Percentiles rank a stretch among this genome's conserved stretches.
Conservation (phyloP, 2,113 vertebrate genomes). For the Sporophila hypoxantha region DNA sequence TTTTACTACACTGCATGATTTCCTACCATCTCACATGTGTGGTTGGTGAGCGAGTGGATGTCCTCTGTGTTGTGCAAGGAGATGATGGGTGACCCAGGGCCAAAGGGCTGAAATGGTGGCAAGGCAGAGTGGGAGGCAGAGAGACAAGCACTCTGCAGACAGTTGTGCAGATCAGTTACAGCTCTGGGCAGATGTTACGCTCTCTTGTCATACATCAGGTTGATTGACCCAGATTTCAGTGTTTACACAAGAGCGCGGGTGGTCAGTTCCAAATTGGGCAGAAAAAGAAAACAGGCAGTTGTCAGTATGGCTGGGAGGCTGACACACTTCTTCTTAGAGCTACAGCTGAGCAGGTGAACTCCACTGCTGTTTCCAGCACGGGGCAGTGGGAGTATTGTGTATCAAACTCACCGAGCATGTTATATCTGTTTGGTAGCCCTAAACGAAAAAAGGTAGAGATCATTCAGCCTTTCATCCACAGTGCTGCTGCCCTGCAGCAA, state of each 20-base stretch:
- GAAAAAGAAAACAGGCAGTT: background rate
- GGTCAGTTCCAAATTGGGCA: background rate
- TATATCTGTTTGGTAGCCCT: background rate
- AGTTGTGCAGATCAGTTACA: background rate
- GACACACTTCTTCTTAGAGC: background rate
- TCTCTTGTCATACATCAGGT: background rate
- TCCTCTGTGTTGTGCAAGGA: background rate
- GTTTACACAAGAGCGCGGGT: background rate
- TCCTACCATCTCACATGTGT: background rate
- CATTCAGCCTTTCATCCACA: background rate
- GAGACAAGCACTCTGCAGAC: background rate
- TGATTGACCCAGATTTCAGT: background rate
- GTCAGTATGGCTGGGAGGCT: background rate
- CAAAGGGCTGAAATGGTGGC: background rate
- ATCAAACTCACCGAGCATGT: rapidly evolving
- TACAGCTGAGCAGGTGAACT: background rate
- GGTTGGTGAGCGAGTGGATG: background rate
- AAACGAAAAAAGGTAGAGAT: background rate
- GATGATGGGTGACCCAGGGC: background rate
- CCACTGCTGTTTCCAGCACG: background rate
- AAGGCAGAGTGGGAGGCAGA: background rate
- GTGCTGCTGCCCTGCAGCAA: background rate
- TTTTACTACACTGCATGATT: background rate
- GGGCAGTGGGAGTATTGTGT: rapidly evolving
- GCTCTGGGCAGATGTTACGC: background rate